These are phyloP conservation scores for Leptobrachium ailaonicum DNA, from an alignment of 2,113 vertebrate species.

Conservation along the genomic window DNA sequence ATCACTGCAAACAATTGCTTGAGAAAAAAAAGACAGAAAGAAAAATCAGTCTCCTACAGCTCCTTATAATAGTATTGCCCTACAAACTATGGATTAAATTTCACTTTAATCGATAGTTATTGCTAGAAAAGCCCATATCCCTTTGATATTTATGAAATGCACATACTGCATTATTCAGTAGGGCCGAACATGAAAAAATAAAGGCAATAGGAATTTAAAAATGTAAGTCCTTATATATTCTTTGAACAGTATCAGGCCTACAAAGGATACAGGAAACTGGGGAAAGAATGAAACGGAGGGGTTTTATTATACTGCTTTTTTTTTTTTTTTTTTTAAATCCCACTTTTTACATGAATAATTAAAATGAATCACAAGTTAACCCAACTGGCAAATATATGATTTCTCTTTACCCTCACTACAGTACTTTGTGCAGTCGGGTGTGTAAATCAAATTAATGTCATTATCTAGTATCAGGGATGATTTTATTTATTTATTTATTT, in stretches of 20 bases:
- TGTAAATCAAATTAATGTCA: constrained; percentile 50
- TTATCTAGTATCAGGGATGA: constrained; percentile 43
- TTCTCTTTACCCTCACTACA: constrained; percentile 12
- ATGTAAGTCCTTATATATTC: neutral
- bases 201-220: neutral
- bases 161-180: neutral
- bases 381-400: constrained; percentile 36
- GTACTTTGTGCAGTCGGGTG: constrained; percentile 38
- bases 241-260: constrained; percentile 1
- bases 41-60: neutral
- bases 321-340: neutral
- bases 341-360: constrained; percentile 37
- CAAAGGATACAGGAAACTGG: neutral
- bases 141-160: constrained; percentile 10
- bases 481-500: neutral
- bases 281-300: neutral
- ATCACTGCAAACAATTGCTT: constrained; percentile 64
- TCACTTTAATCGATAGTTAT: constrained; percentile 26
- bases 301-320: neutral
- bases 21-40: constrained; percentile 50
- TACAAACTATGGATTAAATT: constrained; percentile 74
- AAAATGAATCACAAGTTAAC: constrained; percentile 30
- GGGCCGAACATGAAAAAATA: neutral
- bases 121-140: constrained; percentile 12
- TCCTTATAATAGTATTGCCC: constrained; percentile 36